Percentiles rank a stretch among this genome's conserved stretches.
Evolutionary conservation across 2,113 vertebrate species (phyloP).

Genomic region (Datnioides undecimradiatus): DNA sequence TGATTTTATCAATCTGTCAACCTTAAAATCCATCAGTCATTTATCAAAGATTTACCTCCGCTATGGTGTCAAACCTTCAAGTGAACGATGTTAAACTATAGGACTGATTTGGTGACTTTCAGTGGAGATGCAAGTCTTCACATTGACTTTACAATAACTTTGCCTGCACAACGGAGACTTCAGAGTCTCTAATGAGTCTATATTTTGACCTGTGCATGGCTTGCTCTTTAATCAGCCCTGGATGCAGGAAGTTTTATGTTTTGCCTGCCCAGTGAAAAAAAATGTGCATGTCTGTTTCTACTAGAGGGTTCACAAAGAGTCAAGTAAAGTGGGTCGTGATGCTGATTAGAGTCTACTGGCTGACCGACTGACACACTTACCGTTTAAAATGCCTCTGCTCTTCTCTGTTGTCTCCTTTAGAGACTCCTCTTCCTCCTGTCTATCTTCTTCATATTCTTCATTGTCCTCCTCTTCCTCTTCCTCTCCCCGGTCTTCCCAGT

Average conservation of each 20-base stretch:
- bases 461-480: conserved; percentile 77
- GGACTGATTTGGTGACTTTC: neutral
- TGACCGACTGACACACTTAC: conserved; percentile 77
- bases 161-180: neutral
- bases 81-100: neutral
- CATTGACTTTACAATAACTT: neutral
- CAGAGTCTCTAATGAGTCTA: neutral
- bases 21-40: neutral
- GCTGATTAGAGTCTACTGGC: conserved; percentile 32
- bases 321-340: conserved; percentile 25
- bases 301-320: conserved; percentile 20
- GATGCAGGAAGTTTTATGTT: neutral
- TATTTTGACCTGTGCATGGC: neutral
- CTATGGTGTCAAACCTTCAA: neutral
- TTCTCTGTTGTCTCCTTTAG: conserved; percentile 65
- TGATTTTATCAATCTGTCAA: neutral
- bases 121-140: neutral
- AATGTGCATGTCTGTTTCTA: neutral
- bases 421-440: conserved; percentile 76
- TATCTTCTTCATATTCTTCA: conserved; percentile 59
- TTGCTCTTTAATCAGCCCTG: conserved; percentile 17
- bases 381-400: conserved; percentile 49
- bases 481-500: conserved; percentile 79
- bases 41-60: neutral
- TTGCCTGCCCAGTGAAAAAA: conserved; percentile 2